phyloP scores from a whole-genome alignment of 2,113 vertebrate species.

The Oostethus manadensis region DNA sequence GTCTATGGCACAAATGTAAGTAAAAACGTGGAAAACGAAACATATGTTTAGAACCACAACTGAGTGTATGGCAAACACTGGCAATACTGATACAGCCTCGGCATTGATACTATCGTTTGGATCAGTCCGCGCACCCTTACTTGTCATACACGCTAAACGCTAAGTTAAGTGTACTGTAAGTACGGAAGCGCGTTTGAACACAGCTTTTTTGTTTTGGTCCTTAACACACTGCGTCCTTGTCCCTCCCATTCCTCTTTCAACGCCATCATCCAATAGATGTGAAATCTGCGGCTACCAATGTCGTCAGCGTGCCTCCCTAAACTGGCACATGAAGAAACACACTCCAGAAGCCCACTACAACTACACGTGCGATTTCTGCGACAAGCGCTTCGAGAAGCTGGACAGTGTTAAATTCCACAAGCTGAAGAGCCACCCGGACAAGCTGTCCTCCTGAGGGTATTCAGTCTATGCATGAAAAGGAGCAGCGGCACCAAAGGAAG shows the following conservation, averaged over 20 bases:
- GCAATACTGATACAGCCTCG: too few relatives aligned
- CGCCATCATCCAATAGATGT: conserved; percentile 66
- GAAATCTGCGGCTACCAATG: conserved; percentile 94
- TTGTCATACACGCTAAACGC: too few relatives aligned
- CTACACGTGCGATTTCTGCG: conserved; percentile 87
- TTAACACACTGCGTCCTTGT: not conserved
- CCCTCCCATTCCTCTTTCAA: not conserved
- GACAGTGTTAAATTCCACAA: conserved; percentile 92
- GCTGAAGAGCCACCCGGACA: conserved; percentile 86
- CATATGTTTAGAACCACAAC: too few relatives aligned
- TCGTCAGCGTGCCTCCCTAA: conserved; percentile 86
- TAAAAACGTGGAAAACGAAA: too few relatives aligned
- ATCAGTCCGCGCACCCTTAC: too few relatives aligned
- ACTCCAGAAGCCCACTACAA: conserved; percentile 81
- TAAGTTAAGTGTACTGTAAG: too few relatives aligned
- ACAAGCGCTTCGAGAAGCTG: conserved; percentile 85
- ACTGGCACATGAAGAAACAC: conserved; percentile 97
- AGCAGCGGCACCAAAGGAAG: not conserved
- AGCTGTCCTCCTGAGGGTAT: conserved; percentile 66
- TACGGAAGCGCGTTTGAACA: too few relatives aligned
- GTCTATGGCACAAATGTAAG: too few relatives aligned
- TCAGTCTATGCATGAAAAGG: not conserved
- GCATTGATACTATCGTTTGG: too few relatives aligned
- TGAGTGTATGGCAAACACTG: too few relatives aligned
- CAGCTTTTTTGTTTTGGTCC: not conserved